Evolutionary conservation across 2,113 vertebrate genomes (phyloP).

Genomic region (Microcebus lehilahytsara): DNA sequence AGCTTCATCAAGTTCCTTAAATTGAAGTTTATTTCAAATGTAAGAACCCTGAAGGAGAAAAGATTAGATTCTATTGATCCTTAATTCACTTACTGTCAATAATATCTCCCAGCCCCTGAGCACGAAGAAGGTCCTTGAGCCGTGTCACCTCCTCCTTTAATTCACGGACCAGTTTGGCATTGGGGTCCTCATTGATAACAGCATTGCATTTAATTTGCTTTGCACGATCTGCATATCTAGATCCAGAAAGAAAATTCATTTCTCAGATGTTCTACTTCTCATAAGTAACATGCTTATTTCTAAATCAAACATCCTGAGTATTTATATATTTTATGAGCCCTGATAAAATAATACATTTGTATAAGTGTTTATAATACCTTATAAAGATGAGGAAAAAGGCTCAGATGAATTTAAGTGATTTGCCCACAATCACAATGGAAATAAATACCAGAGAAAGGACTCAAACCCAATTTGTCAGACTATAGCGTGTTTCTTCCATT

Average conservation of each 20-base stretch:
- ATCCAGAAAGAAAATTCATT: slow-evolving; percentile 51
- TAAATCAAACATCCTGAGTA: slow-evolving; percentile 42
- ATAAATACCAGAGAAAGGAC: slow-evolving; percentile 11
- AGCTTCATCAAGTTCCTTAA: background rate
- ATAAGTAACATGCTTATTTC: slow-evolving; percentile 9
- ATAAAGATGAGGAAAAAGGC: background rate
- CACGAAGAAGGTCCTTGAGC: slow-evolving; percentile 95
- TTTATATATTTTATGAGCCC: slow-evolving; percentile 1
- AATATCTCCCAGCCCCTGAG: slow-evolving; percentile 98
- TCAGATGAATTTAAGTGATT: background rate
- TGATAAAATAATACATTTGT: background rate
- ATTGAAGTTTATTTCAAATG: background rate
- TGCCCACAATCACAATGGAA: slow-evolving; percentile 23
- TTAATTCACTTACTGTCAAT: slow-evolving; percentile 94
- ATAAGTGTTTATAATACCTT: background rate
- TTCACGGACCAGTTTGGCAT: slow-evolving; percentile 96
- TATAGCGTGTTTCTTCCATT: background rate
- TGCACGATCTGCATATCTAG: slow-evolving; percentile 96
- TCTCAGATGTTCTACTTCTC: background rate
- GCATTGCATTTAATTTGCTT: slow-evolving; percentile 99
- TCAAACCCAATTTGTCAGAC: background rate
- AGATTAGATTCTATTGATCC: background rate
- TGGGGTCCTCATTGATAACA: slow-evolving; percentile 98
- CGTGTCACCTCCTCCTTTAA: slow-evolving; percentile 97
- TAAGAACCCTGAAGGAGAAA: background rate